A percentile compares a stretch with the other conserved stretches of the same genome.
phyloP scores from a whole-genome alignment of 2,797 vertebrate genomes.

The Pseudocheirus occidentalis region DNA sequence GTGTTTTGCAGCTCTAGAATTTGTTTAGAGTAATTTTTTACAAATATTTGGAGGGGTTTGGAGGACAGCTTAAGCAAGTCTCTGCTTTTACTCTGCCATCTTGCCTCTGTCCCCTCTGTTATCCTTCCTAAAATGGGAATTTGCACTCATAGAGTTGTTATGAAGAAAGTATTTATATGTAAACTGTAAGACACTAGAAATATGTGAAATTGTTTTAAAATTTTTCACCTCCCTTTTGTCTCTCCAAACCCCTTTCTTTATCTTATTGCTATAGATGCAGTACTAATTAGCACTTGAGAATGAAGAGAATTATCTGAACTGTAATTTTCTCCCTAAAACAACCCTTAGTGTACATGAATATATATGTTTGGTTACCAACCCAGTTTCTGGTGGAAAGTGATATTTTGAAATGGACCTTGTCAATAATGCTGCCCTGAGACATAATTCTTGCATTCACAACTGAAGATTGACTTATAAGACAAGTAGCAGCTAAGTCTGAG shows the following conservation, averaged over 20 bases:
- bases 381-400: too few relatives aligned
- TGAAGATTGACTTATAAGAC: constrained; percentile 66
- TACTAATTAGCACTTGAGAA: not conserved
- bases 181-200: too few relatives aligned
- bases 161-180: too few relatives aligned
- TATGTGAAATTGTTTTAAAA: not conserved
- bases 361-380: not conserved
- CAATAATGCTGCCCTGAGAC: constrained; percentile 29
- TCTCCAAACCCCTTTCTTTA: not conserved
- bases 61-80: too few relatives aligned
- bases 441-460: constrained; percentile 61
- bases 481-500: not conserved
- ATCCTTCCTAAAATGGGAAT: not conserved
- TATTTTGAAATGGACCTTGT: constrained; percentile 10
- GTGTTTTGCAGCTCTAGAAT: too few relatives aligned
- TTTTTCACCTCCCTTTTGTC: not conserved
- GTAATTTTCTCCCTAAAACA: not conserved
- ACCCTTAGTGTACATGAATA: not conserved
- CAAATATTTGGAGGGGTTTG: too few relatives aligned
- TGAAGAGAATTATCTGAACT: not conserved
- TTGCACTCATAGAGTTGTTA: not conserved
- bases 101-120: not conserved
- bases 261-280: not conserved
- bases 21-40: too few relatives aligned
- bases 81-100: too few relatives aligned